Percentiles rank a stretch among this genome's conserved stretches.
Evolutionary conservation across 2,888 invertebrate species (phyloP).

Genomic region (Agriopis leucophaearia): DNA sequence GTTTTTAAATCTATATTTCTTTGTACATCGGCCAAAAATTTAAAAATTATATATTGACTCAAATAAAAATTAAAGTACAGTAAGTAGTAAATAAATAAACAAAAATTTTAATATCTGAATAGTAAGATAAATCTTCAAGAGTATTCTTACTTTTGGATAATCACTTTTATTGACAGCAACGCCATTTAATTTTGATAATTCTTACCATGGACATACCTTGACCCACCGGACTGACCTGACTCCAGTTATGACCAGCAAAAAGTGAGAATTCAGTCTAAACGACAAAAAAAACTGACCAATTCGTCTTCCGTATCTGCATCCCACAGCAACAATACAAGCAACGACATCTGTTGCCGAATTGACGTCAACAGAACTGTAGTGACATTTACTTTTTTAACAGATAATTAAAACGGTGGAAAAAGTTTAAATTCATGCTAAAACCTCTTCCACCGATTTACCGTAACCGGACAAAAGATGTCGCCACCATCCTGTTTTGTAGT

Average conservation of each 20-base stretch:
- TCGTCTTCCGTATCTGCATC: conserved; percentile 10
- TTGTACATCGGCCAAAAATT: too few species aligned
- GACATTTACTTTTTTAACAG: conserved; percentile 34
- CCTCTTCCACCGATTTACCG: conserved; percentile 19
- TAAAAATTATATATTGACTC: too few species aligned
- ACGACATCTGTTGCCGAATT: conserved; percentile 47
- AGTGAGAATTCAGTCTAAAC: neutral
- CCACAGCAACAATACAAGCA: conserved; percentile 29
- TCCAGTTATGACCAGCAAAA: conserved; percentile 15
- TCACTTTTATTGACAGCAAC: conserved; percentile 13
- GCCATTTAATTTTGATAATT: neutral
- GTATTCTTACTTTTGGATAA: too few species aligned
- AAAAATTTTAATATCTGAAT: too few species aligned
- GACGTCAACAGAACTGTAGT: conserved; percentile 45
- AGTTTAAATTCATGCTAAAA: conserved; percentile 4
- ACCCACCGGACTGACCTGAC: conserved; percentile 37
- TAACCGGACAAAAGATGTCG: conserved; percentile 45
- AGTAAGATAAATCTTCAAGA: too few species aligned
- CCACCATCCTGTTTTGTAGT: conserved; percentile 38
- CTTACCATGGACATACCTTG: conserved; percentile 30
- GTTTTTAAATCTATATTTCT: too few species aligned
- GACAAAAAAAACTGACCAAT: conserved; percentile 22
- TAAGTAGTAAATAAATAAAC: too few species aligned
- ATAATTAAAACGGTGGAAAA: conserved; percentile 16
- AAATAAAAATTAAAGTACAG: too few species aligned